Evolutionary conservation across 1,140 invertebrate genomes (phyloP), one percentile per base, ranked within the genome.

Genomic region (Lepidurus packardi): DNA sequence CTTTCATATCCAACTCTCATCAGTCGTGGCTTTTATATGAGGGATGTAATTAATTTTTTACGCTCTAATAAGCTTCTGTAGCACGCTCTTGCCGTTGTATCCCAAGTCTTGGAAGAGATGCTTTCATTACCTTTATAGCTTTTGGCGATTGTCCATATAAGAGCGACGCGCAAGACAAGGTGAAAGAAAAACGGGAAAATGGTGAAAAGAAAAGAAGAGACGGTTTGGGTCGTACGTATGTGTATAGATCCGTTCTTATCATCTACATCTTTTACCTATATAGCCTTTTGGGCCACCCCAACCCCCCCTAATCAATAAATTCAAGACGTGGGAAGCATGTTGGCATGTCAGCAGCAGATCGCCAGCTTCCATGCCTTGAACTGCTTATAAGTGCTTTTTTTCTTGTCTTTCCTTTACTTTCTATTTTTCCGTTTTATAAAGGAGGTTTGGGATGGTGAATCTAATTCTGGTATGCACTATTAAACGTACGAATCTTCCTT

Each of bases 221-320:
- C 9, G 16, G 21, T 65, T 13, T 13, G 16, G 13, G 53, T 65
- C 53, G 53, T 65, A 16, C 21, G 53, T 65, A 65, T 65, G 53
- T 21, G 53, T 65, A 65, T 65, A 65, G 53, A 65, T 65, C 53
- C 53, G 53, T 65, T 65, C 53, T 21, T 65, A 65, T 65, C 53
- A 65, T 65, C 53, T 65, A 65, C 53, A 65, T 65, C 53, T 65
- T 65, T 65, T 65, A 65, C 53, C 53, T 65, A 65, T 65, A 65
- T 65, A 65, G 21, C 53, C 53, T 65, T 65, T 4, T 9, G 53
- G 53, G 16, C 53, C 53, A 9, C 53, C 53, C 53, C 53, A 65
- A 65, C 53, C 53, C 53, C 53, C 53, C 53, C 16, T 65, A 65
- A 65, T 65, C 53, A 65, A 65, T 65, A 65, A 65, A 65, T 65